Base-by-base conservation (phyloP, 2,113 vertebrate species). In the Anthoscopus minutus region DNA sequence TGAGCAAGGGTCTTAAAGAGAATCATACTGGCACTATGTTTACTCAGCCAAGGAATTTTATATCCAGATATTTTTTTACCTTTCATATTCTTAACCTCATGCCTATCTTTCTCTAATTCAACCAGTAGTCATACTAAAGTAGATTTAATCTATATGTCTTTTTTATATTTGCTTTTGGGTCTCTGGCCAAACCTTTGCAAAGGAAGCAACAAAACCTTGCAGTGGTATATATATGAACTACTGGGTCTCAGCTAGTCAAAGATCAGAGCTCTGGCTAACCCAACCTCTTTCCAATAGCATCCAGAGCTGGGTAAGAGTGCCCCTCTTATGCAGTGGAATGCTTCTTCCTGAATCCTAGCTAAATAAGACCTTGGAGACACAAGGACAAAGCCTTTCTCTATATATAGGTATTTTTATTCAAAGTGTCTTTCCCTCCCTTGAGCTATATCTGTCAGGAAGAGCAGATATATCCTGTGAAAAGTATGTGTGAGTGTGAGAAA, bases 341-440 rank as follows among this genome's bases (percentile, higher is more conserved):
- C 13, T 67, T 80, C 54, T 88, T 90, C 14, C 6, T 71, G 67
- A 51, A 54, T 85, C 33, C 33, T 58, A 86, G 51, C 56, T 60
- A 71, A 54, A 25, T 72, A 90, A 93, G 90, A 96, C 82, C 82
- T 89, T 78, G 65, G 72, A 90, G n/a, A 62, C 65, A 78, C 48
- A 92, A 88, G 92, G 79, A 94, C 92, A 93, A 92, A 93, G 45
- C 42, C 60, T 82, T 83, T 91, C 53, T 91, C 66, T 95, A 0
- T 86, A 62, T 93, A 67, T 93, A 92, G 82, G 22, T 95, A 77
- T 92, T 96, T 94, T 90, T 96, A 88, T 96, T 93, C 88, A n/a
- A 66, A 83, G 89, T 90, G 44, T 93, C 74, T 95, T 94, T 94
- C 48, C 40, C 82, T 93, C 67, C 85, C 73, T 86, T 94, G 72